Base-by-base conservation (phyloP, 2,888 invertebrate genomes). In the Trachelus iudaicus region DNA sequence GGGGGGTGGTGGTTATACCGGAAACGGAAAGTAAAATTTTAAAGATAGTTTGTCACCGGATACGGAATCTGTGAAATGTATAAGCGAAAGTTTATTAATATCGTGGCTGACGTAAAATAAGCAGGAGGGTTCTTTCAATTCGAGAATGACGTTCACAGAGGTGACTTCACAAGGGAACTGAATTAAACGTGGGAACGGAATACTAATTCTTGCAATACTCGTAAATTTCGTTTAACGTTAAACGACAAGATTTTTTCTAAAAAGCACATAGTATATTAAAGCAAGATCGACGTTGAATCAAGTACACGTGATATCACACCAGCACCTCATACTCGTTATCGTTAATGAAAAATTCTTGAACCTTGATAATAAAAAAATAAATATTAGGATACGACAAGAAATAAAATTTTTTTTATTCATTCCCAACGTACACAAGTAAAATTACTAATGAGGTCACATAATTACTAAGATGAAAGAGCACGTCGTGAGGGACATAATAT, bases 171-270 rank as follows among this genome's bases (percentile, higher is more conserved):
- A 73, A 73, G 74, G 33, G 35, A 34, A 74, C 69, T 71, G 81
- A 81, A 83, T 81, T 81, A 84, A 84, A 81, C 80, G 77, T 75
- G 76, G 73, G 77, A 73, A 77, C 79, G 80, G 83, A 86, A 87
- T 87, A 85, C 83, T 86, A 87, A 87, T 87, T 85, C 82, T 77
- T 76, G 2, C 23, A 56, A 56, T 15, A 56, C 23, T 2, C 9
- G 23, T 56, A 56, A 56, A 56, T 56, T 23, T 56, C 9, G 23
- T 56, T 56, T 6, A 9, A 56, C 56, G 9, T 23, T 2, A 56
- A 56, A 9, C 23, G 56, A 23, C 9, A 56, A 23, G 2, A 23
- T 56, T 56, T 56, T 9, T 15, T 23, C 23, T 9, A 56, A 9
- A 9, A 56, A 56, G 23, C 23, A 56, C 6, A 40, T 2, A n/a